Conservation (phyloP, 2,797 vertebrate species). For the Cyprinodon diabolis region DNA sequence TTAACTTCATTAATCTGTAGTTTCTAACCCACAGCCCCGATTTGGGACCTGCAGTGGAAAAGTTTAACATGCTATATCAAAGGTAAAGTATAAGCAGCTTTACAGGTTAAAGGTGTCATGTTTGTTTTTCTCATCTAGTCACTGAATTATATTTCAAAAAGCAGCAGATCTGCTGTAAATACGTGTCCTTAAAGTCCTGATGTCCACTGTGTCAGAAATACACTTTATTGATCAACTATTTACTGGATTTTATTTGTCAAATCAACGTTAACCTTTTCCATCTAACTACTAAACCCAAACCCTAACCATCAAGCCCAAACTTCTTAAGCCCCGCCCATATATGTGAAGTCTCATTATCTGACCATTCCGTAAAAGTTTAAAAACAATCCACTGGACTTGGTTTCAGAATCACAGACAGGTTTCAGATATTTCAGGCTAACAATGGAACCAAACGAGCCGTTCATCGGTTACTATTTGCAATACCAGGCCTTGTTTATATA, state of each 20-base stretch:
- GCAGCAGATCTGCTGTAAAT: not conserved
- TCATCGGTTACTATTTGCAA: too few relatives aligned
- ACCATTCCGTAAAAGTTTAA: too few relatives aligned
- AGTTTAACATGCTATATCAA: fast-evolving
- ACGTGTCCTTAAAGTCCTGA: not conserved
- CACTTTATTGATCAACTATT: not conserved
- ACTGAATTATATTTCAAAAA: not conserved
- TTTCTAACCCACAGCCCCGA: not conserved
- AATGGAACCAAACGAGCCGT: too few relatives aligned
- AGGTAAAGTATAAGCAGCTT: not conserved
- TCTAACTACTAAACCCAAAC: too few relatives aligned
- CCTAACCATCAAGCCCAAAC: too few relatives aligned
- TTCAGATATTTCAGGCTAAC: too few relatives aligned
- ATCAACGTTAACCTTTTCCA: not conserved
- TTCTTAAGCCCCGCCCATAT: too few relatives aligned
- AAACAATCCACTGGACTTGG: too few relatives aligned
- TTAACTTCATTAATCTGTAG: not conserved
- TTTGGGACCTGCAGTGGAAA: not conserved
- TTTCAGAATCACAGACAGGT: too few relatives aligned
- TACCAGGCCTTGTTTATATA: too few relatives aligned
- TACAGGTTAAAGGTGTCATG: too few relatives aligned
- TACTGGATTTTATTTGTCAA: not conserved
- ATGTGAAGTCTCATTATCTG: too few relatives aligned
- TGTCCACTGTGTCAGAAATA: not conserved
- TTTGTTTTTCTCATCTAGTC: not conserved